phyloP scores from a whole-genome alignment of 1,140 invertebrate species.

The Pteromalus puparum region DNA sequence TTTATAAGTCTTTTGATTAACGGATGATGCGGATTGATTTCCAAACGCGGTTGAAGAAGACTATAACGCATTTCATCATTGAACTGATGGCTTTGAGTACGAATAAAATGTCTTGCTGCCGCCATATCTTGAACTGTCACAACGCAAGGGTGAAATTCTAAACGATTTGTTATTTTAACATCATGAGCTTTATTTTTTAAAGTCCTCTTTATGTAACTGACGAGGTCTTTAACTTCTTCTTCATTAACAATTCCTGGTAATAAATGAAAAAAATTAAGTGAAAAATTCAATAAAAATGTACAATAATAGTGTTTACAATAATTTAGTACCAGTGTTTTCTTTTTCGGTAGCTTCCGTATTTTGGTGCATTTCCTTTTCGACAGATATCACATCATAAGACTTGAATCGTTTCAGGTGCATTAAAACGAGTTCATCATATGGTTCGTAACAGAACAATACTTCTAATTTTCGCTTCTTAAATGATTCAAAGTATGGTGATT shows the following conservation, averaged over 20 bases:
- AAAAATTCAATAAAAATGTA: background rate
- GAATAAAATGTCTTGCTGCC: slow-evolving; percentile 94
- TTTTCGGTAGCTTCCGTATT: slow-evolving; percentile 79
- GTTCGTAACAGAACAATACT: slow-evolving; percentile 96
- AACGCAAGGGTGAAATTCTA: slow-evolving; percentile 94
- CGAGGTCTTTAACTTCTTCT: slow-evolving; percentile 84
- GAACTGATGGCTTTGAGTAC: slow-evolving; percentile 90
- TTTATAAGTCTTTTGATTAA: slow-evolving; percentile 92
- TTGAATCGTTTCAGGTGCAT: slow-evolving; percentile 92
- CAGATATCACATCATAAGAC: slow-evolving; percentile 87
- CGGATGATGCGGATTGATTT: slow-evolving; percentile 95
- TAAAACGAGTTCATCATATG: slow-evolving; percentile 96
- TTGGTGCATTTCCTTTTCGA: slow-evolving; percentile 95
- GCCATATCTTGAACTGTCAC: slow-evolving; percentile 97
- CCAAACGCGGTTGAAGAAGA: slow-evolving; percentile 91
- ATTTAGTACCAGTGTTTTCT: slow-evolving; percentile 70
- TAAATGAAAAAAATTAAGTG: slow-evolving; percentile 55
- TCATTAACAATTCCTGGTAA: slow-evolving; percentile 82
- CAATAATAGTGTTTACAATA: background rate
- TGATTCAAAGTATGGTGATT: slow-evolving; percentile 96
- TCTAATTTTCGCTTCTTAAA: slow-evolving; percentile 91
- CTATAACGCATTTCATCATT: slow-evolving; percentile 91
- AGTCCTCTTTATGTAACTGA: slow-evolving; percentile 85
- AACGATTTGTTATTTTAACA: slow-evolving; percentile 87
- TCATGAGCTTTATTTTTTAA: slow-evolving; percentile 87